Conservation (phyloP, 2,888 invertebrate genomes). For the Diarsia rubi region DNA sequence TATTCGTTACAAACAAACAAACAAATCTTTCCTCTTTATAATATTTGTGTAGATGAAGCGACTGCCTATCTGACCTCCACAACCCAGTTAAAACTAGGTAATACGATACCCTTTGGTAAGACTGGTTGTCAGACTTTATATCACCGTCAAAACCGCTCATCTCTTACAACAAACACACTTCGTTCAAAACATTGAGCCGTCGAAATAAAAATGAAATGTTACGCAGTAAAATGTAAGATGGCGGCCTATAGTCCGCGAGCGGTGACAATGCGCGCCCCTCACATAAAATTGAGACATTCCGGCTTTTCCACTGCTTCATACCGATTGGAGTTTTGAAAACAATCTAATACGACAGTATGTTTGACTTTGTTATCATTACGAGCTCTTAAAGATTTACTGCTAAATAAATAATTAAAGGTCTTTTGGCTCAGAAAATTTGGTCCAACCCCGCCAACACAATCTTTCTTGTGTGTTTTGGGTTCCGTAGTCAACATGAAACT, state of each 20-base stretch:
- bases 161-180: slow-evolving; percentile 28
- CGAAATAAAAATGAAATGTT: slow-evolving; percentile 85
- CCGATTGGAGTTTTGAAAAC: slow-evolving; percentile 42
- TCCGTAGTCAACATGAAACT: too few species aligned
- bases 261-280: slow-evolving; percentile 60
- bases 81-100: too few species aligned
- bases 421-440: not conserved
- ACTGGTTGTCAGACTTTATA: not conserved
- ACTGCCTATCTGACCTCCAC: too few species aligned
- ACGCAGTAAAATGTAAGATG: slow-evolving; percentile 82
- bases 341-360: slow-evolving; percentile 25
- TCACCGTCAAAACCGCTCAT: slow-evolving; percentile 31
- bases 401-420: not conserved
- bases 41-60: too few species aligned
- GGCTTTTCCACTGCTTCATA: slow-evolving; percentile 27
- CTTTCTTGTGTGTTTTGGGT: too few species aligned
- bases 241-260: slow-evolving; percentile 71
- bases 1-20: too few species aligned
- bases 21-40: too few species aligned
- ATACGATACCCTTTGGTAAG: too few species aligned
- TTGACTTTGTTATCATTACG: slow-evolving; percentile 27
- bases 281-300: slow-evolving; percentile 63
- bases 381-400: not conserved
- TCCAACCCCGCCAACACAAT: not conserved
- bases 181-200: slow-evolving; percentile 68